These are phyloP conservation scores for Propithecus perrieri DNA, from an alignment of 2,797 vertebrate species.

Conservation along the genomic window DNA sequence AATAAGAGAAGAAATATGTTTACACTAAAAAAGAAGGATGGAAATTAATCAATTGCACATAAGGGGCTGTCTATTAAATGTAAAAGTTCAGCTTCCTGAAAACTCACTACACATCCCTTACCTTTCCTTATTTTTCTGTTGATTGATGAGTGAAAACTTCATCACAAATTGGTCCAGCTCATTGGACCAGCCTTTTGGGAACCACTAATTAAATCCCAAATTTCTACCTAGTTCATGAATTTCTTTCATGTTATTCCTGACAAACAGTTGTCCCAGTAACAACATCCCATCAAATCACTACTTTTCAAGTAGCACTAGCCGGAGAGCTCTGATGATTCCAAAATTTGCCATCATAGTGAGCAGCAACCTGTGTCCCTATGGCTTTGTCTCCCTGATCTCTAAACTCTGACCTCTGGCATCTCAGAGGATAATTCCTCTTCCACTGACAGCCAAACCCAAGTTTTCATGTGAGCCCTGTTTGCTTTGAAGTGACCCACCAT, in stretches of 20 bases:
- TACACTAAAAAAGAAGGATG: background rate
- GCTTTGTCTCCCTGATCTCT: background rate
- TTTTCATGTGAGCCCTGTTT: background rate
- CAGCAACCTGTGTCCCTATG: background rate
- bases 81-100: background rate
- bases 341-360: background rate
- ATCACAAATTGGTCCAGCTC: background rate
- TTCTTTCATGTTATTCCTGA: background rate
- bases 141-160: background rate
- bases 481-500: background rate
- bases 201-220: background rate
- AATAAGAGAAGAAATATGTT: background rate
- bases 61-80: background rate
- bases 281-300: background rate
- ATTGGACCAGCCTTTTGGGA: background rate
- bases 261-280: background rate
- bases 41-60: background rate
- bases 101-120: background rate
- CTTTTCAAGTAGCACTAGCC: background rate
- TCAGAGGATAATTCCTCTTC: background rate
- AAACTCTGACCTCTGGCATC: background rate
- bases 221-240: background rate
- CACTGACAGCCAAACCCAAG: background rate
- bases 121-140: background rate
- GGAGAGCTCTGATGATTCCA: background rate